These are phyloP conservation scores for Protobothrops mucrosquamatus DNA, from an alignment of 2,113 vertebrate species.

Conservation along the genomic window DNA sequence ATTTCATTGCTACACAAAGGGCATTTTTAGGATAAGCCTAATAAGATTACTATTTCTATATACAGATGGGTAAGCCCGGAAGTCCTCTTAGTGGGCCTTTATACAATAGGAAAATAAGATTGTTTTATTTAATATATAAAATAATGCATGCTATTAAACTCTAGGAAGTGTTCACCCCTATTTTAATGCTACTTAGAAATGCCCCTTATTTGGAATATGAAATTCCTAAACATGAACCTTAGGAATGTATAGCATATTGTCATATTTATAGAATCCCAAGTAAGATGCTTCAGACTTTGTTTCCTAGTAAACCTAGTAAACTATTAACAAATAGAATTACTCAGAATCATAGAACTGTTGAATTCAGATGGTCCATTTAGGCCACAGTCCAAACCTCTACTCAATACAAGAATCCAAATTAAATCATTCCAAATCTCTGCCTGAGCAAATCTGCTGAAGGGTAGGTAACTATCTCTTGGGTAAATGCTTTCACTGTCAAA, in stretches of 20 bases:
- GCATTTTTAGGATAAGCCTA: constrained; percentile 66
- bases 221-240: fast-evolving
- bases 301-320: constrained; percentile 6
- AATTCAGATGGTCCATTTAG: not conserved
- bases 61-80: constrained; percentile 63
- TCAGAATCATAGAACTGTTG: not conserved
- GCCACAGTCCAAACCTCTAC: not conserved
- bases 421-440: not conserved
- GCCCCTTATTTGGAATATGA: not conserved
- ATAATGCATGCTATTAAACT: not conserved
- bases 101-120: constrained; percentile 47
- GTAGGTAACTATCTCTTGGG: not conserved
- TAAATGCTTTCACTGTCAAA: not conserved
- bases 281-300: not conserved
- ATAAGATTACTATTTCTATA: constrained; percentile 69
- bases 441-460: not conserved
- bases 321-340: not conserved
- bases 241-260: not conserved
- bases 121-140: constrained; percentile 27
- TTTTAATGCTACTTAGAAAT: not conserved
- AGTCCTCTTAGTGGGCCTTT: constrained; percentile 64
- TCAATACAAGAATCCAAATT: not conserved
- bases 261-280: not conserved
- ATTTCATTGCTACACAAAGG: constrained; percentile 58
- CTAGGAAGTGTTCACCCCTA: not conserved